Conservation (phyloP, 2,797 vertebrate species). For the Anguilla anguilla region DNA sequence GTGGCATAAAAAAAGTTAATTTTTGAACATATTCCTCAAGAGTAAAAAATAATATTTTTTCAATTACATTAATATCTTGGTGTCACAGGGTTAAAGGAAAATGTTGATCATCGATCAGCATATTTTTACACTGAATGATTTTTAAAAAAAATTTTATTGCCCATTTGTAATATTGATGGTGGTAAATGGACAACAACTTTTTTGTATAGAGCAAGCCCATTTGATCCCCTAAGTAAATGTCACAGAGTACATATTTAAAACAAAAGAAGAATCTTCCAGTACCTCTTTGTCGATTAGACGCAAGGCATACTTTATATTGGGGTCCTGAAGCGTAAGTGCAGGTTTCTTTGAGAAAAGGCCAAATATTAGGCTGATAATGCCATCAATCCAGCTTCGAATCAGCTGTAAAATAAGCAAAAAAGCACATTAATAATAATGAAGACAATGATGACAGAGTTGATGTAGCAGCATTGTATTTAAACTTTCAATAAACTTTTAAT, state of each 20-base stretch:
- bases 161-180: neutral
- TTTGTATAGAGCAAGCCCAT: neutral
- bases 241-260: neutral
- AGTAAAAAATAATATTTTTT: no score
- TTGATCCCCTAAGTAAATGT: neutral
- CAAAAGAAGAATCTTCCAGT: conserved; percentile 19
- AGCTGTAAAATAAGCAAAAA: conserved; percentile 54
- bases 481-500: no score
- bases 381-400: conserved; percentile 59
- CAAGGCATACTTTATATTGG: conserved; percentile 87
- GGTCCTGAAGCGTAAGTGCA: conserved; percentile 88
- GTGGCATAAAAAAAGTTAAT: no score
- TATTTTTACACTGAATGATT: neutral
- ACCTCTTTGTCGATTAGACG: conserved; percentile 92
- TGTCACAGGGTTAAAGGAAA: no score
- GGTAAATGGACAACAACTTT: neutral
- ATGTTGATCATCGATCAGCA: neutral
- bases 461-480: neutral
- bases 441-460: neutral
- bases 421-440: neutral
- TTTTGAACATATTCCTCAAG: no score
- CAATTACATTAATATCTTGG: no score
- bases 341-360: conserved; percentile 69
- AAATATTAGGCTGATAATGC: conserved; percentile 66
- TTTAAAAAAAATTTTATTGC: no score